These are phyloP conservation scores for Caerostris darwini DNA, from an alignment of 1,140 invertebrate species.

Conservation along the genomic window DNA sequence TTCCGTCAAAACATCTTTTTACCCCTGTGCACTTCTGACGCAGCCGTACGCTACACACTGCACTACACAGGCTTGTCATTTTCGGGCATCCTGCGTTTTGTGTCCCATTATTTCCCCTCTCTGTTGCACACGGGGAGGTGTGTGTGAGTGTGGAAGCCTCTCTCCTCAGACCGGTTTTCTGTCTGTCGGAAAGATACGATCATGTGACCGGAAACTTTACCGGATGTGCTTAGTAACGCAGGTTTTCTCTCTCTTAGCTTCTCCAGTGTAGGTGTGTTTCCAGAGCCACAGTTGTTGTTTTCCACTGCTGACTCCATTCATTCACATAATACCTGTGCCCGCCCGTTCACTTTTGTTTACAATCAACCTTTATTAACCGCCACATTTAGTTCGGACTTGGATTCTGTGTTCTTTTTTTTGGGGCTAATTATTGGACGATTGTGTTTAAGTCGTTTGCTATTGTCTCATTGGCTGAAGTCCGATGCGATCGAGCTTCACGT, in stretches of 20 bases:
- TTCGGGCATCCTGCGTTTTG: conserved; percentile 65
- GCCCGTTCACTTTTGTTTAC: conserved; percentile 53
- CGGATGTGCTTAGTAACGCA: conserved; percentile 77
- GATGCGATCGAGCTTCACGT: neutral
- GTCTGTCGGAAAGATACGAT: conserved; percentile 65
- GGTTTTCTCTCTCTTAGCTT: conserved; percentile 51
- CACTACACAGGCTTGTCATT: conserved; percentile 25
- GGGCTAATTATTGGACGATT: neutral
- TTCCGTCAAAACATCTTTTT: conserved; percentile 52
- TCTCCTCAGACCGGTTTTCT: conserved; percentile 67
- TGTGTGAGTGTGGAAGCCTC: conserved; percentile 36
- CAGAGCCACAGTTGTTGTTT: neutral
- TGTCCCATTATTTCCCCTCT: conserved; percentile 32
- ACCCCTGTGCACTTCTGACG: neutral
- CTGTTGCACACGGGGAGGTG: neutral
- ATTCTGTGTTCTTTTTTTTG: neutral
- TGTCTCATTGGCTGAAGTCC: neutral
- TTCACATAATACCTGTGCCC: neutral
- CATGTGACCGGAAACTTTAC: conserved; percentile 78
- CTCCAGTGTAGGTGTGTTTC: conserved; percentile 69
- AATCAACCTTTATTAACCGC: neutral
- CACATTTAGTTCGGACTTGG: neutral
- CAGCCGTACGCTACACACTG: neutral
- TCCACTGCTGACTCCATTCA: neutral
- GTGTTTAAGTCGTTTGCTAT: neutral